These are phyloP conservation scores for Itoplectis maculator DNA, from an alignment of 2,888 invertebrate species.

Conservation along the genomic window DNA sequence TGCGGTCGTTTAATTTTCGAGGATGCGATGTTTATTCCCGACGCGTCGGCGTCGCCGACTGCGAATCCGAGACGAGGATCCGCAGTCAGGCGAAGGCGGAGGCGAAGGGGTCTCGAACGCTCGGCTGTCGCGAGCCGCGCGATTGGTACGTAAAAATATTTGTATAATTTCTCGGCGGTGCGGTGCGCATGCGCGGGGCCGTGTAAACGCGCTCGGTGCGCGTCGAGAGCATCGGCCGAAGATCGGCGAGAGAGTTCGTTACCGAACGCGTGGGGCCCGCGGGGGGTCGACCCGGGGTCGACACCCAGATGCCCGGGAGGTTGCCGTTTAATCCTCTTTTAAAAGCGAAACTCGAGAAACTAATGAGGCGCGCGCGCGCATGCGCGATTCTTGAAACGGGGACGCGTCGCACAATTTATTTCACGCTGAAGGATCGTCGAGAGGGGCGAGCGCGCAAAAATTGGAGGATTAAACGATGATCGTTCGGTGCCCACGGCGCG, in stretches of 20 bases:
- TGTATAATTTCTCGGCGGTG: background rate
- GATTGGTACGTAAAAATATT: too few relatives aligned
- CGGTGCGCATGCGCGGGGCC: too few relatives aligned
- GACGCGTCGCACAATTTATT: conserved; percentile 75
- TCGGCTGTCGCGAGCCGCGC: too few relatives aligned
- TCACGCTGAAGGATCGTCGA: conserved; percentile 59
- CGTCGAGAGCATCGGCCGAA: conserved; percentile 69
- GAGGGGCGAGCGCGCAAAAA: background rate
- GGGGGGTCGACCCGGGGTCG: conserved; percentile 72
- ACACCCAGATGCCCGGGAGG: conserved; percentile 78
- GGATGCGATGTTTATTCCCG: conserved; percentile 31
- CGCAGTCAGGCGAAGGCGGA: conserved; percentile 4
- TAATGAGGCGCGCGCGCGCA: conserved; percentile 78
- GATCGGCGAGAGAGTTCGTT: conserved; percentile 78
- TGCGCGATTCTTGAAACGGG: conserved; percentile 69
- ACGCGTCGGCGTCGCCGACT: conserved; percentile 4
- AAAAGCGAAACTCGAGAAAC: conserved; percentile 76
- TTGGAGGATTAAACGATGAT: conserved; percentile 18
- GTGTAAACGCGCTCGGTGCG: background rate
- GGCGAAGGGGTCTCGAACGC: conserved; percentile 44
- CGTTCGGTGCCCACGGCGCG: background rate
- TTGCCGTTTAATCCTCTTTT: conserved; percentile 79
- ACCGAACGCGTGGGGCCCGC: conserved; percentile 79
- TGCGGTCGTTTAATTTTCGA: conserved; percentile 28
- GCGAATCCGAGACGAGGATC: conserved; percentile 27